These are phyloP conservation scores for Steinernema scapterisci DNA, from an alignment of 2,888 invertebrate genomes.

Conservation along the genomic window DNA sequence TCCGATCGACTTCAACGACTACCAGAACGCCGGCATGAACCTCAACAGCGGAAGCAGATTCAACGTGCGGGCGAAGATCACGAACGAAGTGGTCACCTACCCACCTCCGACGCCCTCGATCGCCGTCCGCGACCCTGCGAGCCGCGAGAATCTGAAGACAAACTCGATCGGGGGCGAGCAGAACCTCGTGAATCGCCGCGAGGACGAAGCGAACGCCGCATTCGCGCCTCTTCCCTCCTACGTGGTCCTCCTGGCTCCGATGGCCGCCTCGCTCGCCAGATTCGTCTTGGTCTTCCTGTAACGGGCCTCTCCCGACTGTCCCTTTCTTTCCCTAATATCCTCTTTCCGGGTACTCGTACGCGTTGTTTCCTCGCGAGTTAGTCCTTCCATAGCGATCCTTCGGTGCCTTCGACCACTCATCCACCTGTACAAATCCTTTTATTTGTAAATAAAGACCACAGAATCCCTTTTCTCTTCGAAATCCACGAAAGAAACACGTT, in stretches of 20 bases:
- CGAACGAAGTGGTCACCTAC: no score
- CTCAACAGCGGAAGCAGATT: neutral
- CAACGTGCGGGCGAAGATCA: no score
- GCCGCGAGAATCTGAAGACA: neutral
- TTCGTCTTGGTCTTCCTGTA: neutral
- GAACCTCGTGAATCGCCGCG: neutral
- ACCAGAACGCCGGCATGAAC: conserved; percentile 19
- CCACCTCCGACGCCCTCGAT: no score
- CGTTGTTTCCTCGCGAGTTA: conserved; percentile 12
- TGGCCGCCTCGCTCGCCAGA: conserved; percentile 22
- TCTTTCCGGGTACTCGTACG: conserved; percentile 15
- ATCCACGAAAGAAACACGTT: neutral
- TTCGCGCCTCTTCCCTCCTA: conserved; percentile 20
- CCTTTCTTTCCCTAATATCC: neutral
- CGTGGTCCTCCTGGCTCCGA: conserved; percentile 15
- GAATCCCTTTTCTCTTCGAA: neutral
- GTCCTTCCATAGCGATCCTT: neutral
- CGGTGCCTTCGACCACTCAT: conserved; percentile 1
- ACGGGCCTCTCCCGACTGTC: neutral
- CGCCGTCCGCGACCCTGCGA: neutral
- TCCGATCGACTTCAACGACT: conserved; percentile 35
- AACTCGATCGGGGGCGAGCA: conserved; percentile 7
- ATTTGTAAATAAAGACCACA: conserved; percentile 27
- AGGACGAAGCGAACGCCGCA: conserved; percentile 12
- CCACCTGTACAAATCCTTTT: conserved; percentile 14